Evolutionary conservation across 2,797 vertebrate genomes (phyloP).

Genomic region (Enteromius mattozi): DNA sequence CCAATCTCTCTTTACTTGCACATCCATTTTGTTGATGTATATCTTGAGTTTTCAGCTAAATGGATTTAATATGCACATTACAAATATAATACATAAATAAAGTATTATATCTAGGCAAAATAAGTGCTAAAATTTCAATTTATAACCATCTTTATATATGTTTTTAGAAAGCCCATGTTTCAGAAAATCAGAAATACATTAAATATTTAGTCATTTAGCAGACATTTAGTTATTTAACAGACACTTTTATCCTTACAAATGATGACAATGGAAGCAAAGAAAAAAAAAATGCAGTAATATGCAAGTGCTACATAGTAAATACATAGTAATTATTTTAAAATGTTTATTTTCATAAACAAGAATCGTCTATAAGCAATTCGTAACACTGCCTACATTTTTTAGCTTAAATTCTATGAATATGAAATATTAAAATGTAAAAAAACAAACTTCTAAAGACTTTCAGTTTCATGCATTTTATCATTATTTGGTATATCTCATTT

Average conservation of each 20-base stretch:
- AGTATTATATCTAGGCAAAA: background rate
- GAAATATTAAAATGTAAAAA: background rate
- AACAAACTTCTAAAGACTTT: background rate
- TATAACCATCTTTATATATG: background rate
- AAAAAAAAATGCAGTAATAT: too few species aligned
- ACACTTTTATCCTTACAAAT: background rate
- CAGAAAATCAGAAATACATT: background rate
- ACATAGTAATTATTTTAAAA: background rate
- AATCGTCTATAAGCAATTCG: background rate
- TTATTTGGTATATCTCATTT: background rate
- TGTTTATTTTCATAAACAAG: background rate
- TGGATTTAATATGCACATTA: background rate
- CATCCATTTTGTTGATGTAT: background rate
- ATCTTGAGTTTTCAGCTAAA: background rate
- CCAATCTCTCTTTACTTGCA: background rate
- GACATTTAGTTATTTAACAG: too few species aligned
- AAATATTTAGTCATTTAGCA: background rate
- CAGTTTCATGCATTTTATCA: background rate
- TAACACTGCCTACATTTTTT: background rate
- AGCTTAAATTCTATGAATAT: background rate
- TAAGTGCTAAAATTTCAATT: background rate
- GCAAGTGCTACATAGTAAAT: background rate
- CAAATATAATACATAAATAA: background rate
- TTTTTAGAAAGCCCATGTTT: background rate
- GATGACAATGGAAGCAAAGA: background rate